Percentiles rank a stretch among this genome's conserved stretches.
phyloP scores from a whole-genome alignment of 1,140 invertebrate genomes.

The Drosophila orosa region DNA sequence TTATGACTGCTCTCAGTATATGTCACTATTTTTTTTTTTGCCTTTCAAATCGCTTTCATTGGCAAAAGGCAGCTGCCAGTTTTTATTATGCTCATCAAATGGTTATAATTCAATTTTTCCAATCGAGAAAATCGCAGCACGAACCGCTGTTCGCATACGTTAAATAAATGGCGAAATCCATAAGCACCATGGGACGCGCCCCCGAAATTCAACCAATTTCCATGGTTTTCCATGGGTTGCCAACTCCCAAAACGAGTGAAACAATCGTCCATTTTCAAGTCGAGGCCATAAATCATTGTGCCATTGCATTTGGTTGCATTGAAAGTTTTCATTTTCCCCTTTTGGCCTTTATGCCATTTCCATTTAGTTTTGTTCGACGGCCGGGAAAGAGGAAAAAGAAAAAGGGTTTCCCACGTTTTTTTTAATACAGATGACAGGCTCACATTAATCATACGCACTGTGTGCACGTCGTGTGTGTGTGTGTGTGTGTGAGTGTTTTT shows the following conservation, averaged over 20 bases:
- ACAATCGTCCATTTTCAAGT: conserved; percentile 55
- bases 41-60: conserved; percentile 36
- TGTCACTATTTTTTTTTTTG: conserved; percentile 18
- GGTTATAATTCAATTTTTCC: conserved; percentile 79
- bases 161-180: conserved; percentile 69
- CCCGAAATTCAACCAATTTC: conserved; percentile 20
- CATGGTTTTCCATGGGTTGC: conserved; percentile 30
- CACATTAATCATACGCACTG: conserved; percentile 71
- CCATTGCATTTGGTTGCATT: conserved; percentile 53
- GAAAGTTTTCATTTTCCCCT: conserved; percentile 43
- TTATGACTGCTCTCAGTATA: conserved; percentile 1
- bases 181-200: conserved; percentile 46
- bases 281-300: conserved; percentile 46
- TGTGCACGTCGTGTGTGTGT: conserved; percentile 18
- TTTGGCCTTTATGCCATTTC: conserved; percentile 26
- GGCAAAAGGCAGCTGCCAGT: conserved; percentile 50
- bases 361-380: conserved; percentile 40
- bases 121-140: conserved; percentile 67
- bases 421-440: conserved; percentile 47
- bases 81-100: conserved; percentile 78
- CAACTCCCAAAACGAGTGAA: conserved; percentile 34
- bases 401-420: conserved; percentile 22
- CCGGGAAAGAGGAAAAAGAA: conserved; percentile 22
- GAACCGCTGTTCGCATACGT: conserved; percentile 67
- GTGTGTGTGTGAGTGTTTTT: not conserved